Percentiles rank a stretch among this genome's conserved stretches.
phyloP scores from a whole-genome alignment of 1,140 invertebrate genomes.

The Brachionus manjavacas region DNA sequence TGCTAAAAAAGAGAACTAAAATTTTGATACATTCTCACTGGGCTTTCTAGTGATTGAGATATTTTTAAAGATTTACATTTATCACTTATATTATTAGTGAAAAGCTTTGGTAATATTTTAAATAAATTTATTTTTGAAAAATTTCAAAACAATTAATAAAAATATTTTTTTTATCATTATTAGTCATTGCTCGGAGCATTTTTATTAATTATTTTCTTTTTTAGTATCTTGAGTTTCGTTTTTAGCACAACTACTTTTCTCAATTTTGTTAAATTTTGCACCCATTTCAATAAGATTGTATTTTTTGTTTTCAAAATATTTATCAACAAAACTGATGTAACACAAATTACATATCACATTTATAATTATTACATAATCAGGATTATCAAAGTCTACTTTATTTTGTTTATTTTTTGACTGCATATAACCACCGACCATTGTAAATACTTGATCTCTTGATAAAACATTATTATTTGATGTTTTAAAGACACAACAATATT shows the following conservation, averaged over 20 bases:
- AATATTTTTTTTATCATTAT: not conserved
- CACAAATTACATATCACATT: slow-evolving; percentile 38
- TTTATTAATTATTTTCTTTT: not conserved
- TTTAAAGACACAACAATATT: slow-evolving; percentile 39
- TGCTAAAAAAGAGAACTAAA: too few relatives aligned
- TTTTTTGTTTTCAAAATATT: slow-evolving; percentile 27
- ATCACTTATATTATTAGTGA: too few relatives aligned
- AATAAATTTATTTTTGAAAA: not conserved
- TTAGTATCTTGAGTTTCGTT: not conserved
- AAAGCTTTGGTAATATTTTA: not conserved
- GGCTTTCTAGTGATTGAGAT: too few relatives aligned
- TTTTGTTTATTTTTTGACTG: slow-evolving; percentile 16
- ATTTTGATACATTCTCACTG: too few relatives aligned
- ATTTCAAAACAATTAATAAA: not conserved
- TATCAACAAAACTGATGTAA: slow-evolving; percentile 11
- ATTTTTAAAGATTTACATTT: too few relatives aligned
- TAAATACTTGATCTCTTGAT: slow-evolving; percentile 20
- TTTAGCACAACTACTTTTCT: not conserved
- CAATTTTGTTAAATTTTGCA: not conserved
- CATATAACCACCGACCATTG: not conserved
- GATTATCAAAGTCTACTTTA: slow-evolving; percentile 40
- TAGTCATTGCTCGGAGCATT: not conserved
- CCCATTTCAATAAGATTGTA: slow-evolving; percentile 42
- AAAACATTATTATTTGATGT: slow-evolving; percentile 29
- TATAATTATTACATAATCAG: slow-evolving; percentile 21